Conservation (phyloP, 2,888 invertebrate species). For the Rhingia campestris region DNA sequence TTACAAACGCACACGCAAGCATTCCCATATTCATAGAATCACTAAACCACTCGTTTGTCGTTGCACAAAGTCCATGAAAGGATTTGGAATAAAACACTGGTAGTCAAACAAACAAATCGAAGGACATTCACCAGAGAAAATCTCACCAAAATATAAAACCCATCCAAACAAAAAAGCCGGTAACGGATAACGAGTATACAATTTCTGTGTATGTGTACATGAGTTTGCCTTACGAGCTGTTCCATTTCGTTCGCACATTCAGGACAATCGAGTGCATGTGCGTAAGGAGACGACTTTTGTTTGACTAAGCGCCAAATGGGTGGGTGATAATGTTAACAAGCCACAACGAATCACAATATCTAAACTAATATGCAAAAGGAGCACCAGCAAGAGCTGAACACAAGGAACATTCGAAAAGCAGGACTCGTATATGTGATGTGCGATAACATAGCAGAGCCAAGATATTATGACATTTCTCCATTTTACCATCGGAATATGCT, state of each 20-base stretch:
- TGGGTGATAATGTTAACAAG: slow-evolving; percentile 45
- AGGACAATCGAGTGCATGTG: slow-evolving; percentile 22
- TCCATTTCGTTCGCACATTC: slow-evolving; percentile 17
- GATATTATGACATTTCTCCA: slow-evolving; percentile 66
- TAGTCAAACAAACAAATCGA: slow-evolving; percentile 41
- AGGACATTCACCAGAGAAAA: slow-evolving; percentile 20
- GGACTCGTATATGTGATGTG: not conserved
- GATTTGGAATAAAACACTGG: slow-evolving; percentile 61
- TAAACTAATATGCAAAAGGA: slow-evolving; percentile 24
- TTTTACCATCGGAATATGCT: slow-evolving; percentile 61
- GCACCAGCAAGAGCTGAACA: slow-evolving; percentile 27
- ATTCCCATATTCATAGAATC: slow-evolving; percentile 7
- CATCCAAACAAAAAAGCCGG: slow-evolving; percentile 10
- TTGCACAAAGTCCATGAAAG: slow-evolving; percentile 34
- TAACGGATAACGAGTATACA: slow-evolving; percentile 41
- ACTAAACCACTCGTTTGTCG: slow-evolving; percentile 20
- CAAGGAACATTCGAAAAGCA: slow-evolving; percentile 21
- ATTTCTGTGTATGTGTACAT: slow-evolving; percentile 13
- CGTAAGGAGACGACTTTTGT: not conserved
- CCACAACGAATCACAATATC: slow-evolving; percentile 48
- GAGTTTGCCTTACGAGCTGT: slow-evolving; percentile 1
- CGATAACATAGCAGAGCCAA: slow-evolving; percentile 39
- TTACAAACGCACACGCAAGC: slow-evolving; percentile 42
- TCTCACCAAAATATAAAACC: slow-evolving; percentile 22
- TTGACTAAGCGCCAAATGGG: slow-evolving; percentile 27